Conservation (phyloP, 2,113 vertebrate species). For the Dromaius novaehollandiae region DNA sequence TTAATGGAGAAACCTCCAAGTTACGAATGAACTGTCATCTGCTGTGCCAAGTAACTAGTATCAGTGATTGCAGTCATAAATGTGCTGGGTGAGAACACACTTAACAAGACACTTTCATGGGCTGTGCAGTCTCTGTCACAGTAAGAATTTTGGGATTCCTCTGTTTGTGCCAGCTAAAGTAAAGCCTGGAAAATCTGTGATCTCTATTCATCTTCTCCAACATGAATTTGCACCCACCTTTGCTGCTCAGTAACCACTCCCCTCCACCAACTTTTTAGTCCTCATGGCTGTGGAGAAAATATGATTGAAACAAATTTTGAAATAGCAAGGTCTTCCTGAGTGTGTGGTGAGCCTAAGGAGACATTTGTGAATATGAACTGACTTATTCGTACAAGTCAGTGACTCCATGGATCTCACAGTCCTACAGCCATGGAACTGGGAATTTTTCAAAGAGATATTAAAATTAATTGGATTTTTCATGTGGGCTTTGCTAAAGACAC, state of each 20-base stretch:
- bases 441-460: not conserved
- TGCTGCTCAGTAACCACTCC: not conserved
- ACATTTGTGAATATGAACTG: not conserved
- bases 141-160: slow-evolving; percentile 24
- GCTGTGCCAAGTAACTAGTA: slow-evolving; percentile 38
- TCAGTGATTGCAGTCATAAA: slow-evolving; percentile 11
- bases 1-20: not conserved
- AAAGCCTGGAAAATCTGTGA: slow-evolving; percentile 17
- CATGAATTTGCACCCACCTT: slow-evolving; percentile 8
- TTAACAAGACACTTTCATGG: slow-evolving; percentile 23
- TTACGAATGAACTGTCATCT: slow-evolving; percentile 34
- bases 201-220: not conserved
- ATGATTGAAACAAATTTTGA: not conserved
- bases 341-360: not conserved
- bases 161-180: slow-evolving; percentile 12
- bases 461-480: not conserved
- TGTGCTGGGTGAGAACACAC: slow-evolving; percentile 32
- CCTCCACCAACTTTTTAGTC: not conserved
- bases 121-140: not conserved
- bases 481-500: not conserved
- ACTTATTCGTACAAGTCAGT: not conserved
- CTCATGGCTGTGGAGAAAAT: not conserved
- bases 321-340: not conserved
- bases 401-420: not conserved
- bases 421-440: not conserved